Conservation (phyloP, 1,140 invertebrate genomes). For the Trichonephila clavipes region DNA sequence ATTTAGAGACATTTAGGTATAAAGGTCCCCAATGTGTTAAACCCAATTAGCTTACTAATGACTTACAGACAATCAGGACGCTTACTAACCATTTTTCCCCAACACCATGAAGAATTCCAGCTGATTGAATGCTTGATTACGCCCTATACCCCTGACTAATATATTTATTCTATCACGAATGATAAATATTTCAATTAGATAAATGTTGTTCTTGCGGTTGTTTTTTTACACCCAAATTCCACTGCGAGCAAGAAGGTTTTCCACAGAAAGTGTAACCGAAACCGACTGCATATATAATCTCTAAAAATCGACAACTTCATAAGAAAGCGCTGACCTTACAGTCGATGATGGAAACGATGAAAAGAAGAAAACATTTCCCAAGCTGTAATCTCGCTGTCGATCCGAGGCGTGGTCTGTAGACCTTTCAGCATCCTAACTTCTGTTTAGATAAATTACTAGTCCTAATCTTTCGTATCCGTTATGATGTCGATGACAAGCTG, state of each 20-base stretch:
- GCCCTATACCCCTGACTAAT: neutral
- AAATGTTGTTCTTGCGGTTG: neutral
- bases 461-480: slow-evolving; percentile 58
- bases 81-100: neutral
- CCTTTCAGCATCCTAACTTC: slow-evolving; percentile 67
- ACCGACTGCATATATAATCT: neutral
- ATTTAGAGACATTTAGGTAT: neutral
- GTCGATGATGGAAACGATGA: slow-evolving; percentile 32
- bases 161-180: neutral
- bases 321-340: slow-evolving; percentile 18
- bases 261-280: slow-evolving; percentile 9
- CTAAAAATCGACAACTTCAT: neutral
- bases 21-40: neutral
- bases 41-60: neutral
- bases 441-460: slow-evolving; percentile 67
- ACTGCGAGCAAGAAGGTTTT: neutral
- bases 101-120: neutral
- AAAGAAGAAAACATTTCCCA: slow-evolving; percentile 34
- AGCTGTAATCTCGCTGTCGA: neutral
- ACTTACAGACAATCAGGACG: neutral
- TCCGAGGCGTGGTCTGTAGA: slow-evolving; percentile 36
- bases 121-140: neutral
- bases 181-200: slow-evolving; percentile 21
- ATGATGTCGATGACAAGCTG: slow-evolving; percentile 56
- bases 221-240: neutral